Evolutionary conservation across 2,113 vertebrate species (phyloP), one percentile per base, ranked within the genome.

Genomic region (Muntiacus reevesi): DNA sequence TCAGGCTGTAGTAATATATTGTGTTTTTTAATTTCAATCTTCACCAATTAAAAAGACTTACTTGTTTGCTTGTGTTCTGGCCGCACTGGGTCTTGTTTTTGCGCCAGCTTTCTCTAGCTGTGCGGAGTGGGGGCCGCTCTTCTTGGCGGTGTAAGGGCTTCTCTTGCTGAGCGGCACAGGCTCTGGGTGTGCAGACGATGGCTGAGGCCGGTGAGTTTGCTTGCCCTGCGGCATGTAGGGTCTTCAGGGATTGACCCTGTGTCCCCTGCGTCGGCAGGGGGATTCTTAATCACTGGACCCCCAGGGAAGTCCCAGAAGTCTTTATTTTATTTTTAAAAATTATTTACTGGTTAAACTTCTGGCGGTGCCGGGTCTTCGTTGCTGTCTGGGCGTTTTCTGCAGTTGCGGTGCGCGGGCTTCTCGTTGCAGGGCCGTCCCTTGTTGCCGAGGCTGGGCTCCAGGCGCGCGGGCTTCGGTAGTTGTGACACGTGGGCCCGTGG

Each of bases 71-170:
- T 2, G 3, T 43, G 21, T 76, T 1, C 14, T 4, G 23, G 71
- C 40, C 14, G 23, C 40, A 1, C 21, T 43, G 23, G 40, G 36
- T 2, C 71, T 43, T 43, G 23, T 7, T 27, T 40, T 2, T 2
- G 36, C 4, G 10, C 67, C 67, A 40, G n/a, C n/a, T 71, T 7
- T 23, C 67, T 40, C 67, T 5, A 5, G 64, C 71, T 25, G 71
- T 3, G 11, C 36, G 3, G 11, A 25, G 71, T 13, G 67, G n/a
- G 36, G 71, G 36, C 40, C 6, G 3, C 23, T 1, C 71, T 14
- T 27, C 12, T 27, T 2, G 1, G 23, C 3, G 1, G 71, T 3
- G 3, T 7, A 1, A 15, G 40, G 71, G 3, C 71, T 2, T 15
- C 40, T 76, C 71, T 7, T 27, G 40, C 12, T 76, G 12, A 40